Evolutionary conservation across 2,888 invertebrate genomes (phyloP).

Genomic region (Metalampra italica): DNA sequence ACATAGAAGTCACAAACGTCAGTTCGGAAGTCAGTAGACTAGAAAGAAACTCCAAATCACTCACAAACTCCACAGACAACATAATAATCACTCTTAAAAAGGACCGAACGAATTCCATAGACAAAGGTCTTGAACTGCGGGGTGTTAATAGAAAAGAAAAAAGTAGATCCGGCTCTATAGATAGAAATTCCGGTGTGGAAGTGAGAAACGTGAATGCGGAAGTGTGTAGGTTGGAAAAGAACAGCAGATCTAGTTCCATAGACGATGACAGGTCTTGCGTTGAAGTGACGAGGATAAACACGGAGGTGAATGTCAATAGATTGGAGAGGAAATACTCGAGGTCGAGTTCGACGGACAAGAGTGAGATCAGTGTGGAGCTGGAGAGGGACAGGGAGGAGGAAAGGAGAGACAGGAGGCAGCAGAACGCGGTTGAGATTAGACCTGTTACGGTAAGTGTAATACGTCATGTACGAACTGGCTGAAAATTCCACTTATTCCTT

Average conservation of each 20-base stretch:
- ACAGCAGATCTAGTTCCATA: neutral
- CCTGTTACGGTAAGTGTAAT: conserved; percentile 52
- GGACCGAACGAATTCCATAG: neutral
- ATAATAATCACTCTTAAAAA: neutral
- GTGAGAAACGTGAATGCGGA: neutral
- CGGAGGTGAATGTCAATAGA: conserved; percentile 30
- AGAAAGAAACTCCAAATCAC: neutral
- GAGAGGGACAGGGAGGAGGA: conserved; percentile 33
- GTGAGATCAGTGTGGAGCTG: conserved; percentile 8
- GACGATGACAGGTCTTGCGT: neutral
- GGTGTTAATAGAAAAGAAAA: neutral
- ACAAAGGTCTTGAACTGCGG: neutral
- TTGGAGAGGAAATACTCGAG: conserved; percentile 47
- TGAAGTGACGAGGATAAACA: conserved; percentile 9
- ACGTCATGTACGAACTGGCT: neutral
- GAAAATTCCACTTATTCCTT: too few relatives aligned
- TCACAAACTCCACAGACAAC: neutral
- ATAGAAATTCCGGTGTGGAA: neutral
- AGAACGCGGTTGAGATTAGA: conserved; percentile 54
- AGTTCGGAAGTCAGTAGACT: neutral
- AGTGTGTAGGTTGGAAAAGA: neutral
- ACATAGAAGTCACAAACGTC: conserved; percentile 1
- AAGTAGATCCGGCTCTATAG: neutral
- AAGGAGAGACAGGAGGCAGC: conserved; percentile 24
- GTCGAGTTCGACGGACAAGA: conserved; percentile 47